These are phyloP conservation scores for Drosophila bunnanda DNA, from an alignment of 2,888 invertebrate genomes.

Conservation along the genomic window DNA sequence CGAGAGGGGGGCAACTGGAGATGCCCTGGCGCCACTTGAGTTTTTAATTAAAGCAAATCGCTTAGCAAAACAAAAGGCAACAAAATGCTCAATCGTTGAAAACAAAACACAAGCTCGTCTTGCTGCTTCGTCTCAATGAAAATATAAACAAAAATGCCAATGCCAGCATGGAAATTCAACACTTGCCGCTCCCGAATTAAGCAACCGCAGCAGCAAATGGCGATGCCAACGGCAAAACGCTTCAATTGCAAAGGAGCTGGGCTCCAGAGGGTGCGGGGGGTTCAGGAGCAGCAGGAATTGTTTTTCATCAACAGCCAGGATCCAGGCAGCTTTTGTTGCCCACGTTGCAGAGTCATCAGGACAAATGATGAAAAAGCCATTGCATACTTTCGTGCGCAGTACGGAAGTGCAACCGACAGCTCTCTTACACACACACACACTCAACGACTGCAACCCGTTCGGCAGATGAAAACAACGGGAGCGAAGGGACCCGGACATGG, in stretches of 20 bases:
- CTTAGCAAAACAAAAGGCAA: conserved; percentile 70
- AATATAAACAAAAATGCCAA: conserved; percentile 73
- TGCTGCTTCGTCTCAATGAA: conserved; percentile 21
- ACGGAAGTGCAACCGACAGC: conserved; percentile 64
- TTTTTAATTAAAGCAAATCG: conserved; percentile 76
- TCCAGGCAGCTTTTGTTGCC: conserved; percentile 64
- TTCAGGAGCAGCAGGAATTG: conserved; percentile 57
- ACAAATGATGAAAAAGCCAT: conserved; percentile 77
- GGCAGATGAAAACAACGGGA: conserved; percentile 49
- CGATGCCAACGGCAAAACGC: conserved; percentile 49
- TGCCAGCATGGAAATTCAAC: conserved; percentile 75
- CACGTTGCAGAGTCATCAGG: conserved; percentile 71
- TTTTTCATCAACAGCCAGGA: conserved; percentile 56
- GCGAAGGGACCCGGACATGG: conserved; percentile 11
- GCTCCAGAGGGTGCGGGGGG: not conserved
- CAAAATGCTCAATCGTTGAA: conserved; percentile 60
- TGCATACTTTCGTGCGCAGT: conserved; percentile 75
- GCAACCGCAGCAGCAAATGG: conserved; percentile 59
- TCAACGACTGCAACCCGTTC: conserved; percentile 24
- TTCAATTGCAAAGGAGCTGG: conserved; percentile 64
- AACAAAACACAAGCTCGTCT: conserved; percentile 38
- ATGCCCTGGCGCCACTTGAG: conserved; percentile 66
- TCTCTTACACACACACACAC: conserved; percentile 13
- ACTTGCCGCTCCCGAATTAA: conserved; percentile 70
- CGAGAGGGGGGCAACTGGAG: conserved; percentile 30